Evolutionary conservation across 2,888 invertebrate genomes (phyloP), one percentile per base, ranked within the genome.

Genomic region (Ophraella communa): DNA sequence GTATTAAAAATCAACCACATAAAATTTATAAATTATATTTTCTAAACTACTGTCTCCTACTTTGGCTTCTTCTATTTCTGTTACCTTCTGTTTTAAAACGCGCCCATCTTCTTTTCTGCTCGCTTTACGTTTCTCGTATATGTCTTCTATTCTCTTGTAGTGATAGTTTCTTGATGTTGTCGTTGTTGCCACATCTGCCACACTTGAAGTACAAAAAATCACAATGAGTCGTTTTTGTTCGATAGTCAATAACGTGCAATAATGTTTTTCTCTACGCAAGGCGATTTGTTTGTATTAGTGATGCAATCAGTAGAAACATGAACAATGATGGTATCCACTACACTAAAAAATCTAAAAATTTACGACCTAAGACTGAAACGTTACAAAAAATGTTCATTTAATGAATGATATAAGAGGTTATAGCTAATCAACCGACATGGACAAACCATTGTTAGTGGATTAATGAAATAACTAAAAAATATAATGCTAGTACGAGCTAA

Each of bases 161-260:
- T 39, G 57, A 49, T 35, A 30, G 53, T 62, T 63, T 62, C 65
- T 66, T 62, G 55, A 53, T 60, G 64, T 68, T 66, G 74, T 55
- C 59, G 64, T 68, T 66, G 74, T 55, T 52, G 72, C 74, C 73
- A 74, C 75, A 65, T 74, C 64, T 54, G 73, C 74, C 74, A 76
- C 76, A 79, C 79, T 80, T 80, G 73, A 80, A 79, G 74, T 74
- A 79, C 79, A 79, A 78, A 78, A 77, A 78, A 76, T 77, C 76
- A 76, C 74, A 78, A 60, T 78, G 74, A 79, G 76, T 76, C 72
- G 74, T 73, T 71, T n/a, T 72, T 64, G 68, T 61, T 69, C 62
- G 61, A 59, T 58, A 54, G 67, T 66, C 70, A 65, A 67, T 69
- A 72, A 69, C 78, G 78, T 80, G 79, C 79, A 80, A 78, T 74